Conservation (phyloP, 2,888 invertebrate genomes). For the Phortica magna region DNA sequence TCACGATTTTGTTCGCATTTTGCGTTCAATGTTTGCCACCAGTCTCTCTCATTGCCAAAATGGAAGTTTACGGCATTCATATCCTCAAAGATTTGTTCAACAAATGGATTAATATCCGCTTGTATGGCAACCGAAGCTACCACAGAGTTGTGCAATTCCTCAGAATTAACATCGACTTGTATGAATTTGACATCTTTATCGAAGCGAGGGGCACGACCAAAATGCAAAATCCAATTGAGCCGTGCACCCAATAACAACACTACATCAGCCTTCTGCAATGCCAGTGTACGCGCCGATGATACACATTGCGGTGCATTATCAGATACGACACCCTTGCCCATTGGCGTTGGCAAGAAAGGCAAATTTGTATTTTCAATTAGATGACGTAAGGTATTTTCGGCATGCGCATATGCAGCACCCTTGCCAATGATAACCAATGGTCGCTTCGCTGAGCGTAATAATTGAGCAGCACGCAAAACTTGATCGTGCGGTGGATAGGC, state of each 20-base stretch:
- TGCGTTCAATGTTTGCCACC: conserved; percentile 87
- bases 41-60: conserved; percentile 81
- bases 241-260: conserved; percentile 93
- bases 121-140: conserved; percentile 88
- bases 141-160: conserved; percentile 95
- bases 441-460: conserved; percentile 85
- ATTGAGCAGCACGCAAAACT: conserved; percentile 84
- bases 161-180: conserved; percentile 92
- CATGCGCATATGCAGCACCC: conserved; percentile 89
- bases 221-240: conserved; percentile 98
- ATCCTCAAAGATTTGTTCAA: conserved; percentile 81
- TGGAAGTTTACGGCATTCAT: conserved; percentile 81
- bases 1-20: conserved; percentile 87
- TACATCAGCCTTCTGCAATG: conserved; percentile 92
- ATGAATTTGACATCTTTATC: conserved; percentile 90
- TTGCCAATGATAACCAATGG: conserved; percentile 95
- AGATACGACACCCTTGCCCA: conserved; percentile 92
- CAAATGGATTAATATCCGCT: conserved; percentile 89
- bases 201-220: conserved; percentile 93
- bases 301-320: conserved; percentile 86
- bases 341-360: conserved; percentile 96
- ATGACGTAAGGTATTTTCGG: conserved; percentile 85
- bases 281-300: conserved; percentile 91
- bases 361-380: conserved; percentile 86
- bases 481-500: conserved; percentile 85